Base-by-base conservation (phyloP, 1,140 invertebrate species). In the Lineus longissimus region DNA sequence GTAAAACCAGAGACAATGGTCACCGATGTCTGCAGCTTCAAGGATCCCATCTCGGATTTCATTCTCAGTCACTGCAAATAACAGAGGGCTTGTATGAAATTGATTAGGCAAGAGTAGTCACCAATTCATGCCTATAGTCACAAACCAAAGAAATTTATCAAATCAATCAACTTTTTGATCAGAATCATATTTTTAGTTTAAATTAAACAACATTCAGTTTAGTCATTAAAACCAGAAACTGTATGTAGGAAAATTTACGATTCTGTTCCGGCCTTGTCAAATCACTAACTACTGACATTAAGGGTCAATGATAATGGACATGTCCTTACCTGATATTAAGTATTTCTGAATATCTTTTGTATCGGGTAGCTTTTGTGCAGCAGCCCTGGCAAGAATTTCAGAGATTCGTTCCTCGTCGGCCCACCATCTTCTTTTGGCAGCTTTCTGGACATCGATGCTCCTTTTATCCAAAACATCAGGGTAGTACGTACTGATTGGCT, bases 401-500 rank as follows among this genome's bases (percentile, higher is more conserved):
- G 59, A 41, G 25, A 64, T 30, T 40, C 15, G 43, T 15, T 22
- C 33, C 25, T 43, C 43, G 1, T 15, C 25, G 17, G 27, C 31
- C 56, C 57, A 60, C 62, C 62, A 64, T 30, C 11, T 30, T 2
- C 31, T 23, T 19, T 40, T 27, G 17, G 41, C 62, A 9, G 22
- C 41, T 31, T 41, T 25, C 61, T 57, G 36, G 11, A 29, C 29
- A 33, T 25, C 51, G 9, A 54, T 54, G 47, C 55, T 30, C 29
- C 13, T 17, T 30, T 31, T 13, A 2, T 30, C 29, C 11, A 33
- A 55, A 1, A 25, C 13, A 15, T 19, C 23, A 4, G 43, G 40
- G 6, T 19, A 2, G 7, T 63, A 19, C 7, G 63, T 62, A 45
- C 75, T 75, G 56, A 86, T 85, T 17, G 86, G 83, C 64, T 84